Conservation (phyloP, 2,888 invertebrate species). For the Ecliptopera silaceata region DNA sequence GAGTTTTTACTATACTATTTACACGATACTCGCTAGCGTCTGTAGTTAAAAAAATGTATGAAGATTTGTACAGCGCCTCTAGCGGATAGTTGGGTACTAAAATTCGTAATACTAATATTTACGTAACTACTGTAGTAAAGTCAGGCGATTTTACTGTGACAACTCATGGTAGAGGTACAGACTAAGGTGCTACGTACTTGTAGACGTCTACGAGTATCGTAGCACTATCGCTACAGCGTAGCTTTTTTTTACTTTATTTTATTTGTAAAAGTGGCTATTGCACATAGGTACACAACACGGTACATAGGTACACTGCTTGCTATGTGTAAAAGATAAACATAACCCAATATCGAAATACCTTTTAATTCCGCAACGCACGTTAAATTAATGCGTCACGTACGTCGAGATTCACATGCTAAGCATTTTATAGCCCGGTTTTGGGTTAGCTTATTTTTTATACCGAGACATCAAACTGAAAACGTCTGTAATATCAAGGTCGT, state of each 20-base stretch:
- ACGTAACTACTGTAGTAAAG: no score
- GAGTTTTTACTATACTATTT: no score
- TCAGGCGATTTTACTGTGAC: no score
- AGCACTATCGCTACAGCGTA: conserved; percentile 47
- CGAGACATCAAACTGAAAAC: not conserved
- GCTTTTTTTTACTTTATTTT: conserved; percentile 13
- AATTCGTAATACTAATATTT: no score
- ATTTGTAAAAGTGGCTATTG: no score
- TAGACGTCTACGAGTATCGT: conserved; percentile 46
- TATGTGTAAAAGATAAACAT: conserved; percentile 15
- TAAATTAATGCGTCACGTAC: conserved; percentile 35
- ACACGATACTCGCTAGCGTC: no score
- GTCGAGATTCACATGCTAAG: conserved; percentile 38
- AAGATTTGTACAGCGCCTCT: no score
- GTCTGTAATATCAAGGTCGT: not conserved
- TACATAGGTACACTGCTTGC: not conserved
- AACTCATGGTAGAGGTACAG: no score
- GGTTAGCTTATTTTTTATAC: conserved; percentile 34
- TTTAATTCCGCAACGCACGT: conserved; percentile 33
- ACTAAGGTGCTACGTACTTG: conserved; percentile 35
- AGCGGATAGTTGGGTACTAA: no score
- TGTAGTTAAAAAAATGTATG: no score
- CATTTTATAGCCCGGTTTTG: conserved; percentile 34
- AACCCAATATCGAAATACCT: conserved; percentile 16
- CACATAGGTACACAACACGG: no score